Evolutionary conservation across 2,797 vertebrate species (phyloP).

Genomic region (Ptychobarbus kaznakovi): DNA sequence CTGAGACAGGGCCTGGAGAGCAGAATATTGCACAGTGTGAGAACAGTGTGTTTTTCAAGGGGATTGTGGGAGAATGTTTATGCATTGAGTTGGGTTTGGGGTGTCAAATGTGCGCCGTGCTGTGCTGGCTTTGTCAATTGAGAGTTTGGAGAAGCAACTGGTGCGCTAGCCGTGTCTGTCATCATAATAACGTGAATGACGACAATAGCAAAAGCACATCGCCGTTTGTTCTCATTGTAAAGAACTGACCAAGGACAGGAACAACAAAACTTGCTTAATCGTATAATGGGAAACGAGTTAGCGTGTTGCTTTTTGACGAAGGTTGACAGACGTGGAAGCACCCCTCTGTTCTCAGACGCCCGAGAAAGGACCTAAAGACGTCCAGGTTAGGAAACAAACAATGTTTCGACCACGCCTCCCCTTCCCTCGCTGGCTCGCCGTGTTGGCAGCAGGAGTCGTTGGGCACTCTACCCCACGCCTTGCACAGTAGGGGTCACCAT

Average conservation of each 20-base stretch:
- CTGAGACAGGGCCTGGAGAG: conserved; percentile 74
- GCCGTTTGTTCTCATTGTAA: conserved; percentile 62
- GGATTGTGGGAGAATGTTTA: conserved; percentile 54
- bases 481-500: conserved; percentile 84
- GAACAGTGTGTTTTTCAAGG: conserved; percentile 65
- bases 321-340: conserved; percentile 78
- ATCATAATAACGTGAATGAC: conserved; percentile 55
- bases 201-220: conserved; percentile 56
- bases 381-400: conserved; percentile 78
- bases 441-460: conserved; percentile 77
- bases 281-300: conserved; percentile 70
- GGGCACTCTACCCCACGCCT: conserved; percentile 84
- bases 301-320: conserved; percentile 71
- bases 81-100: conserved; percentile 51
- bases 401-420: conserved; percentile 78
- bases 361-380: conserved; percentile 77
- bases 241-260: conserved; percentile 61
- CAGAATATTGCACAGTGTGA: conserved; percentile 78
- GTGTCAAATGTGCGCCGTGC: conserved; percentile 43
- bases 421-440: conserved; percentile 72
- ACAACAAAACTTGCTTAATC: conserved; percentile 63
- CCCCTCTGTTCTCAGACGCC: conserved; percentile 79
- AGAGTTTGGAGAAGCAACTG: conserved; percentile 32
- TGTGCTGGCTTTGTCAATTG: conserved; percentile 53
- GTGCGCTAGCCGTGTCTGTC: conserved; percentile 42